These are phyloP conservation scores for Phrynocephalus versicolor DNA, from an alignment of 2,113 vertebrate species.

Conservation along the genomic window DNA sequence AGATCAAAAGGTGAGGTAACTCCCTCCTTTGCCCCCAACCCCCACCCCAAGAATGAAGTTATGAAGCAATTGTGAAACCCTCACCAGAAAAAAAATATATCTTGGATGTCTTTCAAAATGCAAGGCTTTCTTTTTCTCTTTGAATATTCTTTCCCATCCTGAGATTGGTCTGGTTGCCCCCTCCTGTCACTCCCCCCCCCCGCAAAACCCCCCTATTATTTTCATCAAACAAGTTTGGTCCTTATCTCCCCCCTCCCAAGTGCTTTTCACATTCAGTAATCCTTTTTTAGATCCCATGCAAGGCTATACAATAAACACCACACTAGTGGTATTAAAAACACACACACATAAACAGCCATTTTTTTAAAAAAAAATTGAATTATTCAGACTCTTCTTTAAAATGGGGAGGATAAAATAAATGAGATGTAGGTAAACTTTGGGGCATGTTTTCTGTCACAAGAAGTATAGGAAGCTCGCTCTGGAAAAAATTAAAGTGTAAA, in stretches of 20 bases:
- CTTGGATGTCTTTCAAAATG: slow-evolving; percentile 73
- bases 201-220: slow-evolving; percentile 57
- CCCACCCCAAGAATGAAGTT: slow-evolving; percentile 68
- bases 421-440: neutral
- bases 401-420: slow-evolving; percentile 8
- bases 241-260: slow-evolving; percentile 15
- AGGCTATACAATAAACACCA: slow-evolving; percentile 36
- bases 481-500: neutral
- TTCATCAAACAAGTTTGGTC: slow-evolving; percentile 29
- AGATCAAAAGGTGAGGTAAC: slow-evolving; percentile 83
- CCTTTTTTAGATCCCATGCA: slow-evolving; percentile 20
- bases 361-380: neutral
- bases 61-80: slow-evolving; percentile 75
- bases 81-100: slow-evolving; percentile 63
- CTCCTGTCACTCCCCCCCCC: no score
- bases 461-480: neutral
- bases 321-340: neutral
- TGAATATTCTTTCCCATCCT: slow-evolving; percentile 66
- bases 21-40: slow-evolving; percentile 39
- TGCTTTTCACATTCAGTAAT: slow-evolving; percentile 61
- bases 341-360: neutral
- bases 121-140: slow-evolving; percentile 69
- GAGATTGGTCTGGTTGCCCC: slow-evolving; percentile 44
- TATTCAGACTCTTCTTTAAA: neutral
- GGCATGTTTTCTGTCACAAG: slow-evolving; percentile 1